Evolutionary conservation across 2,888 invertebrate genomes (phyloP).

Genomic region (Erebia ligea): DNA sequence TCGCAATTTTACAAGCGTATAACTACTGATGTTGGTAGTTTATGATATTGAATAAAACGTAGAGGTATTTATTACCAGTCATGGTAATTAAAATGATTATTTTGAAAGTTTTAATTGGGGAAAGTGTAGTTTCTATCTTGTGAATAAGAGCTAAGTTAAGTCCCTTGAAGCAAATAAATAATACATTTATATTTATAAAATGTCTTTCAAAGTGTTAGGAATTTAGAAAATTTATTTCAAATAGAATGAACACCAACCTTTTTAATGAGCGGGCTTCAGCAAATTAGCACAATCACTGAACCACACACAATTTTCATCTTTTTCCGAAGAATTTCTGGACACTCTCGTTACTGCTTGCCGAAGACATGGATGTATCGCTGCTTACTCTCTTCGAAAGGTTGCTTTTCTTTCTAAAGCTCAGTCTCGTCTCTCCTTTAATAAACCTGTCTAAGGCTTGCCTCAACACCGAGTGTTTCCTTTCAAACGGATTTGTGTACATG

Average conservation of each 20-base stretch:
- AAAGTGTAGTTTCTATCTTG: no score
- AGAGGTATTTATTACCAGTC: no score
- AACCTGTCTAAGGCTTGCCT: constrained; percentile 86
- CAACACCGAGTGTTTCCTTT: constrained; percentile 86
- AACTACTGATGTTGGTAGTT: no score
- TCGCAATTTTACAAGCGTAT: no score
- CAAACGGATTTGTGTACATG: constrained; percentile 88
- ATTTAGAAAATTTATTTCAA: background rate
- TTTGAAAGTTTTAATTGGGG: no score
- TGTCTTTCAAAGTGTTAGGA: no score
- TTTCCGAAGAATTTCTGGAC: constrained; percentile 59
- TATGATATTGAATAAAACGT: no score
- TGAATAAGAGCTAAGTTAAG: no score
- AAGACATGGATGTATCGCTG: constrained; percentile 62
- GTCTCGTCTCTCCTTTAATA: constrained; percentile 75
- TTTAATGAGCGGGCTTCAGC: constrained; percentile 51
- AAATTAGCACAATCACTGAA: constrained; percentile 63
- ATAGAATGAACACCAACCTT: constrained; percentile 59
- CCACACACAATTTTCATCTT: constrained; percentile 61
- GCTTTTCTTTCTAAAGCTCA: constrained; percentile 69
- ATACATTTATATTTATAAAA: no score
- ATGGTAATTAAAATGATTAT: no score
- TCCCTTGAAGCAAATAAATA: no score
- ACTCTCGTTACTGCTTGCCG: constrained; percentile 56
- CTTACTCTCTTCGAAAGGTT: constrained; percentile 54